A percentile compares a stretch with the other conserved stretches of the same genome.
phyloP scores from a whole-genome alignment of 2,888 invertebrate genomes.

The Ametastegia equiseti region DNA sequence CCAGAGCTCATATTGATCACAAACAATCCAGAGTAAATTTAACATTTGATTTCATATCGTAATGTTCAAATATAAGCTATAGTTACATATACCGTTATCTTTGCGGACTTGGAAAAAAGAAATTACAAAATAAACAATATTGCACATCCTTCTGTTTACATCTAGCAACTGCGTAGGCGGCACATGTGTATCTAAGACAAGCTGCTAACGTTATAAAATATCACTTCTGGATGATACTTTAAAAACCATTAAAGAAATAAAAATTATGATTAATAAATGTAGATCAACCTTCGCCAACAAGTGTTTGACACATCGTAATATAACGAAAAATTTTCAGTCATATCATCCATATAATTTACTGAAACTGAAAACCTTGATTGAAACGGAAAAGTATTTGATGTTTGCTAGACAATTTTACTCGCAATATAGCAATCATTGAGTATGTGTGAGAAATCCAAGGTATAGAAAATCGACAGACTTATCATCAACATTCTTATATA shows the following conservation, averaged over 20 bases:
- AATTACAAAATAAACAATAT: neutral
- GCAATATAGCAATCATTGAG: too few species aligned
- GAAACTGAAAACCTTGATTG: too few species aligned
- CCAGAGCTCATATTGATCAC: neutral
- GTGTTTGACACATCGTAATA: too few species aligned
- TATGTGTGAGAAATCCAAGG: too few species aligned
- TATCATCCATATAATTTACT: too few species aligned
- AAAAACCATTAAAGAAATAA: neutral
- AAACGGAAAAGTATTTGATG: too few species aligned
- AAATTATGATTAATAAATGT: too few species aligned
- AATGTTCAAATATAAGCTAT: neutral
- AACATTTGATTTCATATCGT: neutral
- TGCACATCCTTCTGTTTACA: neutral
- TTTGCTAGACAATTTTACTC: neutral
- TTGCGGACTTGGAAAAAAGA: neutral
- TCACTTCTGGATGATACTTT: neutral
- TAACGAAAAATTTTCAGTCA: too few species aligned
- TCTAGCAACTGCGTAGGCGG: neutral
- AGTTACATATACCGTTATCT: slow-evolving; percentile 6
- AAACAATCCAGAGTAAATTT: neutral
- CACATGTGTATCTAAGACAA: neutral
- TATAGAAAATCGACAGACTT: too few species aligned
- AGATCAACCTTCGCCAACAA: too few species aligned
- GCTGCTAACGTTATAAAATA: neutral
- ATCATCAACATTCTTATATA: too few species aligned